These are phyloP conservation scores for Orientallactaga sibirica DNA, from an alignment of 2,797 vertebrate genomes.

Conservation along the genomic window DNA sequence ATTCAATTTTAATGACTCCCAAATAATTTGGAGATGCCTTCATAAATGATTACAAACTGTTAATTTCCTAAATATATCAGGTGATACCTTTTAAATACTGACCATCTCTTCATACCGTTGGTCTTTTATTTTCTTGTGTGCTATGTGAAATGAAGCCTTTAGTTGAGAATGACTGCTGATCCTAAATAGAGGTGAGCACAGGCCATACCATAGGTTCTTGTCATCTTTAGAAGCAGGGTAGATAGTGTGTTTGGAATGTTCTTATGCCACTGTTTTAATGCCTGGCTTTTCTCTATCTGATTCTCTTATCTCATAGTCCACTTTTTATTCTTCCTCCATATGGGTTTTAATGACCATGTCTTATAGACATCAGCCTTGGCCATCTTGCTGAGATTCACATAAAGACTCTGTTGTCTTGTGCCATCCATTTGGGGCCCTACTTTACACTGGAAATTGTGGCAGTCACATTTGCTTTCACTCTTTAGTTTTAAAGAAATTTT, in stretches of 20 bases:
- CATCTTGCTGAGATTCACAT: neutral
- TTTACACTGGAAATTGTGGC: neutral
- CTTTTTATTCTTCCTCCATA: neutral
- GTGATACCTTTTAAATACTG: conserved; percentile 27
- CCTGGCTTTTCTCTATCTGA: neutral
- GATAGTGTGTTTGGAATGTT: neutral
- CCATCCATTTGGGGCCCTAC: neutral
- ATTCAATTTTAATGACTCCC: conserved; percentile 10
- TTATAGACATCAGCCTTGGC: neutral
- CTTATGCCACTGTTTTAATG: neutral
- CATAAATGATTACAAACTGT: conserved; percentile 19
- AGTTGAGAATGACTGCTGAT: neutral
- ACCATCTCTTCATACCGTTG: neutral
- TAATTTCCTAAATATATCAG: conserved; percentile 44
- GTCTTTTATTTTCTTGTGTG: conserved; percentile 18
- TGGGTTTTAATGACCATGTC: neutral
- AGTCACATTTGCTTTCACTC: conserved; percentile 39
- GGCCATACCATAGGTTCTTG: neutral
- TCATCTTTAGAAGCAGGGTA: neutral
- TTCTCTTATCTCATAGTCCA: too few species aligned
- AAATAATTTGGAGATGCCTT: neutral
- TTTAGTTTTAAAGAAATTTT: conserved; percentile 5
- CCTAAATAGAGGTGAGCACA: neutral
- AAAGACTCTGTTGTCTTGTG: conserved; percentile 25
- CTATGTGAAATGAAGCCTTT: neutral